Percentiles rank a stretch among this genome's conserved stretches.
These are phyloP conservation scores for Muscina levida DNA, from an alignment of 2,888 invertebrate genomes.

Conservation along the genomic window DNA sequence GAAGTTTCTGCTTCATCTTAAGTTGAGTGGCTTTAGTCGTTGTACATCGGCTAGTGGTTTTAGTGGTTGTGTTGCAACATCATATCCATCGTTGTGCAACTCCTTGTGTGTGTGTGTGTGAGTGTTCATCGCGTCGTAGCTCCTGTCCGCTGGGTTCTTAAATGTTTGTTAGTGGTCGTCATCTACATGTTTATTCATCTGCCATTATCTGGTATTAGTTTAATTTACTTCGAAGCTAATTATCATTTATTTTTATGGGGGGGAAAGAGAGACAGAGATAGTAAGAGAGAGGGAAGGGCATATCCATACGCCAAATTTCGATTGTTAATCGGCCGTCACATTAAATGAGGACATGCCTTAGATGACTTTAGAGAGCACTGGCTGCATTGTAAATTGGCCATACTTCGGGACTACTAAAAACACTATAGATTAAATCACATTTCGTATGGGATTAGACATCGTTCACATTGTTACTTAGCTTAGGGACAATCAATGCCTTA, in stretches of 20 bases:
- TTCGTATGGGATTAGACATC: too few species aligned
- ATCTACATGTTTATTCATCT: constrained; percentile 43
- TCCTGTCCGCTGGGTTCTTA: not conserved
- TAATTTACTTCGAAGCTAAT: constrained; percentile 58
- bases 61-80: constrained; percentile 42
- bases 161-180: constrained; percentile 1
- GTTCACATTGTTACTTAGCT: too few species aligned
- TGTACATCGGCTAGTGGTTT: constrained; percentile 50
- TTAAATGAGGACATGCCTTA: constrained; percentile 3
- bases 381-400: too few species aligned
- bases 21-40: constrained; percentile 50
- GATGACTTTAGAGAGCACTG: not conserved
- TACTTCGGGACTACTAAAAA: not conserved
- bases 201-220: constrained; percentile 61
- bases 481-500: too few species aligned
- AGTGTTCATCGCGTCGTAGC: too few species aligned
- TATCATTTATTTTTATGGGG: constrained; percentile 44
- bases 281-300: not conserved
- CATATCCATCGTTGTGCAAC: not conserved
- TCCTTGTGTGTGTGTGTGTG: not conserved
- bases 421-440: too few species aligned
- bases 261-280: too few species aligned
- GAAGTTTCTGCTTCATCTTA: constrained; percentile 25
- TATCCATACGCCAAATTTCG: too few species aligned
- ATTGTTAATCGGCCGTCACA: constrained; percentile 13